Evolutionary conservation across 2,888 invertebrate species (phyloP).

Genomic region (Dryobotodes eremita): DNA sequence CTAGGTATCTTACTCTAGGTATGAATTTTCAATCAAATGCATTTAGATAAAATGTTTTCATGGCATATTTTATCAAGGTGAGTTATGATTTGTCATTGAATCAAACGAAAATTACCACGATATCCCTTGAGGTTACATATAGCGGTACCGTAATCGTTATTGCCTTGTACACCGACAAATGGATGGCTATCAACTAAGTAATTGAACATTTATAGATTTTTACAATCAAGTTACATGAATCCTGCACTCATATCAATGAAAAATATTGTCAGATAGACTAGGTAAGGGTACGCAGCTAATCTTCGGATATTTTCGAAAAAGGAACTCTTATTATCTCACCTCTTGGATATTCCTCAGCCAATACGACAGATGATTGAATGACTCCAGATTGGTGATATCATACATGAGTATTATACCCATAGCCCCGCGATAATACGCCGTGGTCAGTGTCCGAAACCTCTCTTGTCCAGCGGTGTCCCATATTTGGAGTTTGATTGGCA

Average conservation of each 20-base stretch:
- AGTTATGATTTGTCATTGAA: conserved; percentile 48
- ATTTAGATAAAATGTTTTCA: conserved; percentile 10
- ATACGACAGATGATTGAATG: conserved; percentile 97
- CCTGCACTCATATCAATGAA: conserved; percentile 25
- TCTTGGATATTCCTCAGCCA: conserved; percentile 98
- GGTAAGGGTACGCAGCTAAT: neutral
- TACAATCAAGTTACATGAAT: conserved; percentile 28
- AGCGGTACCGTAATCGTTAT: conserved; percentile 36
- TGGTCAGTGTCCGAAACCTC: conserved; percentile 95
- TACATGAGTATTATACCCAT: conserved; percentile 98
- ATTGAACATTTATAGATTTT: conserved; percentile 38
- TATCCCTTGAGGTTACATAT: conserved; percentile 25
- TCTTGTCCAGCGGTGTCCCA: conserved; percentile 97
- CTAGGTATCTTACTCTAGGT: neutral
- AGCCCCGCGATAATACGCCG: conserved; percentile 96
- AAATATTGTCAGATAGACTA: conserved; percentile 17
- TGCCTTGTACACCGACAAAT: conserved; percentile 37
- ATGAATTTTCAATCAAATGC: conserved; percentile 21
- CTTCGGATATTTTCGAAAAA: conserved; percentile 20
- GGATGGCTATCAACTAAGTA: conserved; percentile 22
- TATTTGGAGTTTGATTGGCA: conserved; percentile 95
- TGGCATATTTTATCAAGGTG: conserved; percentile 36
- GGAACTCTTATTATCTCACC: conserved; percentile 85
- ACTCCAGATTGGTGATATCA: conserved; percentile 96
- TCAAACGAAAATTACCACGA: conserved; percentile 35